Conservation (phyloP, 2,797 vertebrate genomes). For the Semotilus atromaculatus region DNA sequence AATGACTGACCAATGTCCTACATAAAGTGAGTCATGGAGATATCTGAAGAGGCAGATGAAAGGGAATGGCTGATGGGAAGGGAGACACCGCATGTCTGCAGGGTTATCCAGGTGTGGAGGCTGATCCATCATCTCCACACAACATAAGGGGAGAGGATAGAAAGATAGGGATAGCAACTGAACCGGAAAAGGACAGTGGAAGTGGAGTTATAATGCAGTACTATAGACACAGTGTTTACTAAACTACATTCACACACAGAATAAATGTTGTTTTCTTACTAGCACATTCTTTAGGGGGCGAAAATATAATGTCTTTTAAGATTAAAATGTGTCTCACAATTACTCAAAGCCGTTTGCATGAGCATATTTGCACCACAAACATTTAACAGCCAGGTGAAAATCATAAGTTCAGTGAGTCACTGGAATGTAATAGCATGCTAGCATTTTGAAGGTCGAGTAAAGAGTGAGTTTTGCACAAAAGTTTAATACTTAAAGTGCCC, state of each 20-base stretch:
- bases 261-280: background rate
- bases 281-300: too few relatives aligned
- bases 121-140: conserved; percentile 48
- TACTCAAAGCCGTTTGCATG: background rate
- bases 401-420: background rate
- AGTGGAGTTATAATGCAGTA: background rate
- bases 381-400: background rate
- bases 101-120: conserved; percentile 57
- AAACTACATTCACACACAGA: background rate
- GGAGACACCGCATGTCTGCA: conserved; percentile 26
- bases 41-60: conserved; percentile 47
- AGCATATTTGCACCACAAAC: too few relatives aligned
- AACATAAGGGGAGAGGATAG: conserved; percentile 5
- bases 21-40: conserved; percentile 23
- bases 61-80: conserved; percentile 49
- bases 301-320: background rate
- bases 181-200: conserved; percentile 11
- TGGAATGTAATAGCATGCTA: background rate
- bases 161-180: conserved; percentile 8
- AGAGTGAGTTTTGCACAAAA: background rate
- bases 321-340: background rate
- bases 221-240: background rate
- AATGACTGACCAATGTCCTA: background rate
- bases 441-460: background rate
- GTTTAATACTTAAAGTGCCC: background rate